These are phyloP conservation scores for Microtus ochrogaster DNA, from an alignment of 2,113 vertebrate species.

Conservation along the genomic window DNA sequence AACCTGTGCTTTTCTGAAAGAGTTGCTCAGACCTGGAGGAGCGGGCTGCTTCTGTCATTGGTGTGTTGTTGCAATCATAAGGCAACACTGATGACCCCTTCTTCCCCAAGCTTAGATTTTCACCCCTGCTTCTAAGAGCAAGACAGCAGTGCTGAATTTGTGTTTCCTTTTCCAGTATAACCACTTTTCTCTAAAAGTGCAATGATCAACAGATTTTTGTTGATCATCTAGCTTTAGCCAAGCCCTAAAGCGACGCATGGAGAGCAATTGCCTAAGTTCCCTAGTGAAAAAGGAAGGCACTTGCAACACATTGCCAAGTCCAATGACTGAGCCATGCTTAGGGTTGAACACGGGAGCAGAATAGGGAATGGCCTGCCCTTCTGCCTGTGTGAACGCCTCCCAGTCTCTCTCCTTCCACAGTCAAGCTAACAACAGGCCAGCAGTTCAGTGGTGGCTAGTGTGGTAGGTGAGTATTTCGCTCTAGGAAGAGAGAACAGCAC, in stretches of 20 bases:
- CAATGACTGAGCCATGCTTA: neutral
- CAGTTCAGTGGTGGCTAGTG: neutral
- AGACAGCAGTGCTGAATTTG: neutral
- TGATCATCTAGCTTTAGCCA: neutral
- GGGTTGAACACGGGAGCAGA: neutral
- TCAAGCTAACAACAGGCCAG: neutral
- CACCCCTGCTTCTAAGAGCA: neutral
- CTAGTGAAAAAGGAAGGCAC: neutral
- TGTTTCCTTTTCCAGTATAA: neutral
- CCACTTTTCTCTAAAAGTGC: slow-evolving; percentile 26
- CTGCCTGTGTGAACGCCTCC: neutral
- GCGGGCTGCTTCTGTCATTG: neutral
- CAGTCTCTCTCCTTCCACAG: neutral
- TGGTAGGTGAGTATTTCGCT: neutral
- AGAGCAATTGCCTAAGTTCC: neutral
- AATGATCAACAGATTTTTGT: neutral
- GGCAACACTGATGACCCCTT: neutral
- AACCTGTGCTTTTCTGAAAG: neutral
- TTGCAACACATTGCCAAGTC: neutral
- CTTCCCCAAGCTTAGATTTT: neutral
- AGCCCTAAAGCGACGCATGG: neutral
- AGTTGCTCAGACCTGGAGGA: slow-evolving; percentile 17
- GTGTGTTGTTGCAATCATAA: neutral
- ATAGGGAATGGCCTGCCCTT: neutral
- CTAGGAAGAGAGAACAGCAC: neutral